Percentiles rank a stretch among this genome's conserved stretches.
Conservation (phyloP, 2,888 invertebrate genomes). For the Craniophora ligustri region DNA sequence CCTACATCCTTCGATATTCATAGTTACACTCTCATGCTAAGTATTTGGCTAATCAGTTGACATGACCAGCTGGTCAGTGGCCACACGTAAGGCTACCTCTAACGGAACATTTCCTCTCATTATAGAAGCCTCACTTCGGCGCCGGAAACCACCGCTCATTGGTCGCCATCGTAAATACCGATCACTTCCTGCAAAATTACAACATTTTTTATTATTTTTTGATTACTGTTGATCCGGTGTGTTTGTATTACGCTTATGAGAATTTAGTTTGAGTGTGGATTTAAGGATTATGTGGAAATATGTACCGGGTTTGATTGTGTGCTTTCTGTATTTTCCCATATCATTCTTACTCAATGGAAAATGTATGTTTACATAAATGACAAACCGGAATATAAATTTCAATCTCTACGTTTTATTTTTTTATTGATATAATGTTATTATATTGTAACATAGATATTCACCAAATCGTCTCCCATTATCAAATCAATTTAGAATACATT, state of each 20-base stretch:
- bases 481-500: too few species aligned
- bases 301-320: not conserved
- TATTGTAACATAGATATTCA: too few species aligned
- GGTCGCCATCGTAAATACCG: conserved; percentile 72
- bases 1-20: conserved; percentile 3
- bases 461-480: too few species aligned
- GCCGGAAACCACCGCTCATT: conserved; percentile 77
- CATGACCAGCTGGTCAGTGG: conserved; percentile 32
- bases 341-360: too few species aligned
- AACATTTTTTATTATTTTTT: conserved; percentile 48
- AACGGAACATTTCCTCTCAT: conserved; percentile 56
- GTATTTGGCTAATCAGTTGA: conserved; percentile 47
- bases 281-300: not conserved
- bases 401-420: too few species aligned
- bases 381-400: too few species aligned
- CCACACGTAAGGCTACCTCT: conserved; percentile 42
- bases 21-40: conserved; percentile 17
- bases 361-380: too few species aligned
- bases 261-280: conserved; percentile 6
- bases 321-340: too few species aligned
- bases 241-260: conserved; percentile 15
- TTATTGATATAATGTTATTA: too few species aligned
- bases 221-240: conserved; percentile 9
- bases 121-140: conserved; percentile 58
- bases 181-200: conserved; percentile 72